These are phyloP conservation scores for Hemistola chrysoprasaria DNA, from an alignment of 2,888 invertebrate genomes.

Conservation along the genomic window DNA sequence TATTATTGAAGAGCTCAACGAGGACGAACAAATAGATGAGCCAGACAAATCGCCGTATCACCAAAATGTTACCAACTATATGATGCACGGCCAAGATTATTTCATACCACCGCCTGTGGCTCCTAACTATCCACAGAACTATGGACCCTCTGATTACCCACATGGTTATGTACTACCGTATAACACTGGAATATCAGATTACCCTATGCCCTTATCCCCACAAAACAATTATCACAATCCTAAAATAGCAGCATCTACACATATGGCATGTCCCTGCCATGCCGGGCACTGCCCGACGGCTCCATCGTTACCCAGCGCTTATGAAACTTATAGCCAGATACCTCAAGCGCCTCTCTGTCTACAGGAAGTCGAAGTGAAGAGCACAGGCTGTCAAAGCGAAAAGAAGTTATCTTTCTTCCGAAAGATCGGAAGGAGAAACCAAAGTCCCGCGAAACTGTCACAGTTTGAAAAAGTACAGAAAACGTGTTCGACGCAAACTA, in stretches of 20 bases:
- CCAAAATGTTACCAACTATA: slow-evolving; percentile 59
- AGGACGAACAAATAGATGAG: slow-evolving; percentile 46
- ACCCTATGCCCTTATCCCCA: slow-evolving; percentile 1
- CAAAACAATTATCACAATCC: slow-evolving; percentile 15
- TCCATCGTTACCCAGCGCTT: slow-evolving; percentile 35
- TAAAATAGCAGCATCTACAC: slow-evolving; percentile 4
- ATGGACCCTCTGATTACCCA: slow-evolving; percentile 8
- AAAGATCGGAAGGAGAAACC: slow-evolving; percentile 53
- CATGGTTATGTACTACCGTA: slow-evolving; percentile 23
- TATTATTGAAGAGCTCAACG: slow-evolving; percentile 55
- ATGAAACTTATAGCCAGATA: slow-evolving; percentile 36
- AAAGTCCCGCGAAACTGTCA: slow-evolving; percentile 22
- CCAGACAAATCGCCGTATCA: slow-evolving; percentile 41
- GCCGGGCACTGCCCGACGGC: slow-evolving; percentile 31
- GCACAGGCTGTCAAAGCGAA: slow-evolving; percentile 66
- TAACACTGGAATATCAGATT: slow-evolving; percentile 15
- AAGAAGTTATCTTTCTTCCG: slow-evolving; percentile 57
- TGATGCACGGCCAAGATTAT: slow-evolving; percentile 58
- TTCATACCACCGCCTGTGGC: slow-evolving; percentile 45
- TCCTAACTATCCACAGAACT: slow-evolving; percentile 18
- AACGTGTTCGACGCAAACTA: slow-evolving; percentile 41
- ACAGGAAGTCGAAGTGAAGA: slow-evolving; percentile 72
- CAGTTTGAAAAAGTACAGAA: slow-evolving; percentile 28
- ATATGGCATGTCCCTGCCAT: slow-evolving; percentile 2
- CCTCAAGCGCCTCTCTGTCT: slow-evolving; percentile 61